Evolutionary conservation across 2,113 vertebrate genomes (phyloP), one percentile per base, ranked within the genome.

Genomic region (Choloepus hoffmanni): DNA sequence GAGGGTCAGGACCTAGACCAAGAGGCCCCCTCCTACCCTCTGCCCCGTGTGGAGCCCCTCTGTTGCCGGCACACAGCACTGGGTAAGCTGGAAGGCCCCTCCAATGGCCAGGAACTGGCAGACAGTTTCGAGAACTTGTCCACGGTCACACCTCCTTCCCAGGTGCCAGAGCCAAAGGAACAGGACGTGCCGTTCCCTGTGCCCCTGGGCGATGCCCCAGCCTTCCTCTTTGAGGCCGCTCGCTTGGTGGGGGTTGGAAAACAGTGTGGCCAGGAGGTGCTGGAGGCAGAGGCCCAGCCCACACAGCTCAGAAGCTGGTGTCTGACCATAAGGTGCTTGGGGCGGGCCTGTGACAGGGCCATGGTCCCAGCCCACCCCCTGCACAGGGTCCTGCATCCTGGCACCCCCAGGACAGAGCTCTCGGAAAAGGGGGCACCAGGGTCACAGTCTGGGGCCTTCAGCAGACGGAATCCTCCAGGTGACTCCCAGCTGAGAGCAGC

Each of bases 201-300:
- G 16, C 26, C 15, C 30, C 12, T 0, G 11, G 68, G 28, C 24
- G 7, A 40, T 24, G 16, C 26, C 15, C 30, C 12, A 0, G 11
- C 50, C 40, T 36, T 18, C 85, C 45, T 18, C 85, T 36, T 11
- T 15, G 68, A 43, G 24, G 43, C 9, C 0, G 5, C 36, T 30
- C 30, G 3, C 60, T 48, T 43, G 26, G 45, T 58, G 36, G 14
- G 14, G 58, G 50, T 55, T 45, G 3, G 65, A 19, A 53, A 91
- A 33, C 58, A 50, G 50, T 50, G 36, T 48, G 23, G 36, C 72
- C 13, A 30, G 53, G 70, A 90, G 36, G 11, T 70, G 45, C n/a
- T 77, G 28, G 63, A 43, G 3, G 33, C 5, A 85, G 30, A 93
- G 53, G 53, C 33, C 43, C 36, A 68, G 94, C 15, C 15, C 36